phyloP scores from a whole-genome alignment of 2,113 vertebrate genomes.

The Piprites chloris region DNA sequence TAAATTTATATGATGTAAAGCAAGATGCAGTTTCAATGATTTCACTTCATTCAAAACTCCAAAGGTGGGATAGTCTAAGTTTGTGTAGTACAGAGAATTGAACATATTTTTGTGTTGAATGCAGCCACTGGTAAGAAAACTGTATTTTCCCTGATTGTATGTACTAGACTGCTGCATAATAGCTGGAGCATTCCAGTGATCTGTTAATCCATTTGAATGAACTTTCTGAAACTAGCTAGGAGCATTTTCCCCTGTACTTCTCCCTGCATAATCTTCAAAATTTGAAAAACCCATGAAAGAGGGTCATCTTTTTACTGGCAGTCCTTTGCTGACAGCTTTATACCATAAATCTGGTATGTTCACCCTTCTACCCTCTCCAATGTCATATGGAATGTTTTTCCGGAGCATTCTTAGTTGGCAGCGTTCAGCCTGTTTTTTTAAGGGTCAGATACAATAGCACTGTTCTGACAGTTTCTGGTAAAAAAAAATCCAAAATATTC shows the following conservation, averaged over 20 bases:
- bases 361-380: not conserved
- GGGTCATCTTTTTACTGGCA: not conserved
- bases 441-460: not conserved
- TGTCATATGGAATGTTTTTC: not conserved
- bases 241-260: not conserved
- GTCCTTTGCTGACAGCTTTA: not conserved
- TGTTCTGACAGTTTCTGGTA: not conserved
- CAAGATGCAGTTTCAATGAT: not conserved
- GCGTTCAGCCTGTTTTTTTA: not conserved
- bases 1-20: not conserved
- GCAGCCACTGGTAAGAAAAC: slow-evolving; percentile 26
- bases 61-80: not conserved
- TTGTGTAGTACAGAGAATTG: not conserved
- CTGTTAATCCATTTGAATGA: slow-evolving; percentile 34
- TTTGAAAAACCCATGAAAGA: slow-evolving; percentile 18
- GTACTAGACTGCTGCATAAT: slow-evolving; percentile 11
- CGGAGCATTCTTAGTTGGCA: not conserved
- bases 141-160: slow-evolving; percentile 32
- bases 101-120: not conserved
- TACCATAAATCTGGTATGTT: not conserved
- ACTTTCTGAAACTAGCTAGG: slow-evolving; percentile 22
- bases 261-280: slow-evolving; percentile 1
- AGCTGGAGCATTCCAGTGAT: not conserved
- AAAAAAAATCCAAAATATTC: not conserved
- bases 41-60: not conserved